Evolutionary conservation across 2,888 invertebrate genomes (phyloP).

Genomic region (Teleogryllus oceanicus): DNA sequence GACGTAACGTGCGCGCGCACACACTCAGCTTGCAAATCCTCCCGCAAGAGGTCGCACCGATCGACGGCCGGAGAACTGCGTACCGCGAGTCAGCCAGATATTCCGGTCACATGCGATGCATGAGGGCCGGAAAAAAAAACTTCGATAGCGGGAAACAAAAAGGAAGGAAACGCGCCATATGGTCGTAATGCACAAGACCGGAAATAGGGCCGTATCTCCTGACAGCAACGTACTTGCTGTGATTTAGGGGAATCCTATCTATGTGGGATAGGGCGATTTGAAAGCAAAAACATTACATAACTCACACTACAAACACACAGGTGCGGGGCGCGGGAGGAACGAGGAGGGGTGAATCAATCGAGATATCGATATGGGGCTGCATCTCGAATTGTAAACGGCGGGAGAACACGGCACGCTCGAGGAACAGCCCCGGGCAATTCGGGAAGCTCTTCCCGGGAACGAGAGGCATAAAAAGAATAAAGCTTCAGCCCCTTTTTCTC

Average conservation of each 20-base stretch:
- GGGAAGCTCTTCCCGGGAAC: neutral
- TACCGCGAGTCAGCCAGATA: neutral
- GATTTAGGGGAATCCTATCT: constrained; percentile 1
- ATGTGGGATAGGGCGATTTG: neutral
- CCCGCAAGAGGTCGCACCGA: neutral
- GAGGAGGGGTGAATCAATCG: neutral
- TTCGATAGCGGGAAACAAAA: neutral
- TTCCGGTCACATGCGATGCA: neutral
- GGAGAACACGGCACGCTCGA: neutral
- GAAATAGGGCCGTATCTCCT: constrained; percentile 18
- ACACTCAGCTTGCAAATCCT: neutral
- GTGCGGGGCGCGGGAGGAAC: neutral
- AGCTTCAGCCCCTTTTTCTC: neutral
- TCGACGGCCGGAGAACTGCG: neutral
- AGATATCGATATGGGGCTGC: neutral
- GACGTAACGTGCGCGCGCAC: neutral
- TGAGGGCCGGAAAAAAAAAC: neutral
- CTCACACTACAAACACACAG: neutral
- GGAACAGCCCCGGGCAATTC: neutral
- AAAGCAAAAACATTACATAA: neutral
- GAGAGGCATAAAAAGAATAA: constrained; percentile 5
- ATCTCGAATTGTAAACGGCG: constrained; percentile 7
- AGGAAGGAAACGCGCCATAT: constrained; percentile 9
- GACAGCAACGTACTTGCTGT: neutral
- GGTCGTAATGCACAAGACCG: constrained; percentile 18